phyloP scores from a whole-genome alignment of 2,888 invertebrate species.

The Aphodius sticticus region DNA sequence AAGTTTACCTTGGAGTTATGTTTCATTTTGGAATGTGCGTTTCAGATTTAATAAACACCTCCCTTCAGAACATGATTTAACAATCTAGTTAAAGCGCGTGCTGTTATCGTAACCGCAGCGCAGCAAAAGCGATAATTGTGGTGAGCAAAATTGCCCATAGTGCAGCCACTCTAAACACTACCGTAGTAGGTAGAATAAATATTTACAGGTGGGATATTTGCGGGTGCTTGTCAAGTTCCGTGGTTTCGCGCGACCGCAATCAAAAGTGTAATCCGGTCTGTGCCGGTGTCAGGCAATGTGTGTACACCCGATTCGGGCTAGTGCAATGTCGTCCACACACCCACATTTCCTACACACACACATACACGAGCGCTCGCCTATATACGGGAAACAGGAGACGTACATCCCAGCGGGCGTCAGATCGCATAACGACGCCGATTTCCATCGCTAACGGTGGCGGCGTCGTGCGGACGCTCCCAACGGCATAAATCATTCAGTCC shows the following conservation, averaged over 20 bases:
- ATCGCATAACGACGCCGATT: neutral
- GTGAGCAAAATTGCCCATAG: neutral
- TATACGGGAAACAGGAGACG: neutral
- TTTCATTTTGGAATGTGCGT: too few species aligned
- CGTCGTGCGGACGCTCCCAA: neutral
- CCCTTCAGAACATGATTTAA: too few species aligned
- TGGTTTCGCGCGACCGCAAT: slow-evolving; percentile 13
- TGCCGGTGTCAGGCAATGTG: slow-evolving; percentile 14
- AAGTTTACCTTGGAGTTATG: too few species aligned
- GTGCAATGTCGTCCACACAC: neutral
- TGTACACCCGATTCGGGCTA: neutral
- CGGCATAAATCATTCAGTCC: neutral
- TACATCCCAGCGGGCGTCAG: neutral
- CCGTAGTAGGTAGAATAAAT: neutral
- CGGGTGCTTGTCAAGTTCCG: neutral
- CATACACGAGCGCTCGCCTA: neutral
- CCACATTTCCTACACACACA: neutral
- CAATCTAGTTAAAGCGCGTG: too few species aligned
- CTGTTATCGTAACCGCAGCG: neutral
- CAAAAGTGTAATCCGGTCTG: slow-evolving; percentile 25
- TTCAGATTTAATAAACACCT: too few species aligned
- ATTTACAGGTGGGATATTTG: neutral
- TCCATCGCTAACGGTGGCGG: neutral
- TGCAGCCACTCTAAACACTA: neutral
- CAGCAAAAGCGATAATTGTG: neutral